Percentiles rank a stretch among this genome's conserved stretches.
Evolutionary conservation across 2,797 vertebrate species (phyloP).

Genomic region (Anisognathus igniventris): DNA sequence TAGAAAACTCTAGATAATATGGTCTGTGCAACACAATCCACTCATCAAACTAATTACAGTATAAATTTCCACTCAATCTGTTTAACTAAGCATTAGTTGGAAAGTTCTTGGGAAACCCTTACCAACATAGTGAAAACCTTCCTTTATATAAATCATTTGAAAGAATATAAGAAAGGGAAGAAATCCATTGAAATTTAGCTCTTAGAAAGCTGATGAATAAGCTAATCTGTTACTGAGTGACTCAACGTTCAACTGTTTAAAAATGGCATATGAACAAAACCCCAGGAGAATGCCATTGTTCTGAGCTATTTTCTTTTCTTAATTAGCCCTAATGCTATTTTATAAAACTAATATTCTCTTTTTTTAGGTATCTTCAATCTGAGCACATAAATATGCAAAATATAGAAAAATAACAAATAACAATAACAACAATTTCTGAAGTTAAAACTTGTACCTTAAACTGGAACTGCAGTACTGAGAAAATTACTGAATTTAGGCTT

Average conservation of each 20-base stretch:
- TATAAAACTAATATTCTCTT: constrained; percentile 1
- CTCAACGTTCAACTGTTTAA: constrained; percentile 25
- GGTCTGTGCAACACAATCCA: neutral
- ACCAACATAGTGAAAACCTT: constrained; percentile 23
- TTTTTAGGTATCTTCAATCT: neutral
- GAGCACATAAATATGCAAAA: neutral
- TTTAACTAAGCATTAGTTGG: constrained; percentile 39
- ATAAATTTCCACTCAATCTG: constrained; percentile 48
- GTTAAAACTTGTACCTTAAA: neutral
- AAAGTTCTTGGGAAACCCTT: constrained; percentile 45
- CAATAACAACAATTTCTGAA: neutral
- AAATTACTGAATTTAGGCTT: constrained; percentile 9
- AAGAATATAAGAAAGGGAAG: constrained; percentile 43
- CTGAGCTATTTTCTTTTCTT: constrained; percentile 41
- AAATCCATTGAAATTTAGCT: constrained; percentile 46
- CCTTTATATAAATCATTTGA: constrained; percentile 34
- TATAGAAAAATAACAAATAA: neutral
- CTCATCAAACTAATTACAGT: constrained; percentile 47
- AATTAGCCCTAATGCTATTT: constrained; percentile 34
- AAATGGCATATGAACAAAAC: constrained; percentile 50
- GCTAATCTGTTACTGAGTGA: constrained; percentile 49
- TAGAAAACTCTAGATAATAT: neutral
- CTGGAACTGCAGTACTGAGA: neutral
- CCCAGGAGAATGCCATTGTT: constrained; percentile 12
- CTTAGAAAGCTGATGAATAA: constrained; percentile 63